These are phyloP conservation scores for Oriolus oriolus DNA, from an alignment of 2,113 vertebrate genomes.

Conservation along the genomic window DNA sequence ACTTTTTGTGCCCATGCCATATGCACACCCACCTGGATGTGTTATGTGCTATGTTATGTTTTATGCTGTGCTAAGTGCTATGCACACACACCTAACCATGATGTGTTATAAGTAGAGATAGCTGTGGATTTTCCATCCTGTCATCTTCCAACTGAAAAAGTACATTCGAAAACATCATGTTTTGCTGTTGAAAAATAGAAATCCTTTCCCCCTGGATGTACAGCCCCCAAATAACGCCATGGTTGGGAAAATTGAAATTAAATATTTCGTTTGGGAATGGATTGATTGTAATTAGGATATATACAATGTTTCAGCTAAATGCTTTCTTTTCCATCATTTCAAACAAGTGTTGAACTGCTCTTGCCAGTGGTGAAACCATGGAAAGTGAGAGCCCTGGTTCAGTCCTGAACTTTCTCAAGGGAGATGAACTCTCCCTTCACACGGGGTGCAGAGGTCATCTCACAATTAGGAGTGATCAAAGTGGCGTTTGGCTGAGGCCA, in stretches of 20 bases:
- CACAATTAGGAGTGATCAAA: not conserved
- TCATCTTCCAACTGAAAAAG: constrained; percentile 57
- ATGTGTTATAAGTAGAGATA: constrained; percentile 66
- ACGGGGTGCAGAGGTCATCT: not conserved
- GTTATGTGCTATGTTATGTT: constrained; percentile 67
- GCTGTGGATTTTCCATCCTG: constrained; percentile 68
- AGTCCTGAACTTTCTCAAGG: not conserved
- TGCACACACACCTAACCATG: constrained; percentile 65
- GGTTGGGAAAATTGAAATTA: not conserved
- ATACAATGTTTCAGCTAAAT: not conserved
- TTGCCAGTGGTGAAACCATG: not conserved
- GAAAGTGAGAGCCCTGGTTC: not conserved
- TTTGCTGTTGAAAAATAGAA: constrained; percentile 34
- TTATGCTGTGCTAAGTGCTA: constrained; percentile 67
- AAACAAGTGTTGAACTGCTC: not conserved
- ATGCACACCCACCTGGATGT: constrained; percentile 69
- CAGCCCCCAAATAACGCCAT: not conserved
- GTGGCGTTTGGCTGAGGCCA: not conserved
- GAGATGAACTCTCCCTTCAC: not conserved
- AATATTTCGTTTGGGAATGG: not conserved
- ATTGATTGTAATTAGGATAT: not conserved
- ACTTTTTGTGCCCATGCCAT: constrained; percentile 63
- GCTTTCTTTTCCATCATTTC: not conserved
- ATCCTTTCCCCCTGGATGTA: not conserved
- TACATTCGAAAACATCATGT: constrained; percentile 41